Evolutionary conservation across 2,113 vertebrate genomes (phyloP), one percentile per base, ranked within the genome.

Genomic region (Lepus timidus): DNA sequence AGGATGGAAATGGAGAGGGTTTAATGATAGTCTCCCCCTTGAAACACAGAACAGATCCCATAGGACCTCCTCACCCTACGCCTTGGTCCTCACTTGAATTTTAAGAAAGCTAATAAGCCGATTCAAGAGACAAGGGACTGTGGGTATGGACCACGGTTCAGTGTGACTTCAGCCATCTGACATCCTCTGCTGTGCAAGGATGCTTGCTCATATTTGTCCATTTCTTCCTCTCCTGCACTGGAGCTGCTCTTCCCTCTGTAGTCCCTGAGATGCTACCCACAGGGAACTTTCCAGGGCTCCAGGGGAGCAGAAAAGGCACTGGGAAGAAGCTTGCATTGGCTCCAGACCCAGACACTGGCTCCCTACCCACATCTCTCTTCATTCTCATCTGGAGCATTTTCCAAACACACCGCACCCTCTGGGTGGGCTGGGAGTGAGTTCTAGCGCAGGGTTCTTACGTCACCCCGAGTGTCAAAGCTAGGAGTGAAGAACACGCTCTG

Each of bases 341-440:
- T 29, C 33, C 10, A 4, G 55, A 19, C 39, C 23, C 36, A 73
- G 44, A 51, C 6, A 23, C 9, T 9, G 11, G 29, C 74, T 64
- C n/a, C 58, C 51, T 0, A 0, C 20, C 6, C 0, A 27, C 9
- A n/a, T 1, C 0, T 44, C 9, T 64, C 58, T 91, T 73, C 39
- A 23, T 58, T 39, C 67, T 74, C 44, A 1, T 55, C 31, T 20
- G 14, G n/a, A 49, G 67, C 52, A 55, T 12, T 89, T 33, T 70
- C n/a, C 4, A 3, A 33, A 74, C 7, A 27, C 13, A 13, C 29
- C 33, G 29, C 14, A 8, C 80, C 44, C 4, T 13, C 44, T 11
- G 12, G 11, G 25, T 6, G 23, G 64, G 14, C n/a, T n/a, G 0
- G 4, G 29, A n/a, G 87, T n/a, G 13, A 52, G 25, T 3, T 10